Evolutionary conservation across 2,888 invertebrate genomes (phyloP), one percentile per base, ranked within the genome.

Genomic region (Erebia palarica): DNA sequence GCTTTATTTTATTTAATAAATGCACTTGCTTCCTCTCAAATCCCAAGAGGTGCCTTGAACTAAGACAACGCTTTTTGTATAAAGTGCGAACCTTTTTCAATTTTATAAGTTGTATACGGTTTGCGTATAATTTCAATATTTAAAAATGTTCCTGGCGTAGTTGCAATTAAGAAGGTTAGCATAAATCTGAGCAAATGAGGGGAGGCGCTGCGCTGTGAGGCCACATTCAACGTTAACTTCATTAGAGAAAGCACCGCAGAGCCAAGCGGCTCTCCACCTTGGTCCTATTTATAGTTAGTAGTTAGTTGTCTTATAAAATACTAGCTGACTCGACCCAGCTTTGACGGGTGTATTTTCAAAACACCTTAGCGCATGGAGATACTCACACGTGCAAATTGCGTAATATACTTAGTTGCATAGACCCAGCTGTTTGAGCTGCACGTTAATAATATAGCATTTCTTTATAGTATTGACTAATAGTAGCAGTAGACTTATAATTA

Each of bases 211-310:
- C 70, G 69, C 55, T 55, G 55, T 27, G 65, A 65, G 55, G 83
- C 84, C 81, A 84, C 80, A 81, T 78, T 77, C 81, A 82, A 80
- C 77, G 77, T 79, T 86, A 86, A 88, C 84, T 84, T 84, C 78
- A 84, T 89, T 86, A 86, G 80, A 78, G 36, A 66, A 65, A 57
- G 18, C 44, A 21, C 55, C 18, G 21, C 53, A 42, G 65, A 36
- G 53, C 53, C 42, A 53, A 53, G 63, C 64, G 13, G n/a, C 16
- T 49, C 13, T 21, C 65, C 13, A 65, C 65, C 53, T 55, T 55
- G 16, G n/a, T 55, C 16, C 65, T 65, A 55, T 55, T 65, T 55
- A 42, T 65, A 65, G 13, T 55, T 55, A 42, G 16, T 16, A 42
- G 36, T 27, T 53, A 47, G 21, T 42, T 60, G 59, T 36, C 1